Percentiles rank a stretch among this genome's conserved stretches.
Evolutionary conservation across 2,888 invertebrate genomes (phyloP).

Genomic region (Netelia melanura): DNA sequence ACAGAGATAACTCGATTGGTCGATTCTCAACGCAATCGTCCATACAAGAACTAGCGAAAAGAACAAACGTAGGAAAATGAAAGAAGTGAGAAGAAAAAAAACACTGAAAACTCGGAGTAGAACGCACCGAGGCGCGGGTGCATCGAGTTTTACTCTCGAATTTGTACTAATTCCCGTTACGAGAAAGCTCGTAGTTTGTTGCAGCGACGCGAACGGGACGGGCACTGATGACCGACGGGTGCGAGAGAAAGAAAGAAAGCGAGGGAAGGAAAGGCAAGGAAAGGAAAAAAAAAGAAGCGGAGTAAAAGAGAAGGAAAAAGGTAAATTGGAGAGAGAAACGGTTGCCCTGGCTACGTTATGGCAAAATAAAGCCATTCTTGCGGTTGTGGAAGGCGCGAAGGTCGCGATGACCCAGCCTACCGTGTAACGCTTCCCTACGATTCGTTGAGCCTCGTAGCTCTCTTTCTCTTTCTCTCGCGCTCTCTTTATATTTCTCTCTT

Average conservation of each 20-base stretch:
- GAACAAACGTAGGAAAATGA: background rate
- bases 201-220: background rate
- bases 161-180: constrained; percentile 50
- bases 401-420: constrained; percentile 47
- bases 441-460: background rate
- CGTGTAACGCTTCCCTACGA: background rate
- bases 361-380: constrained; percentile 67
- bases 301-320: background rate
- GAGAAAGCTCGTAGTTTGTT: constrained; percentile 52
- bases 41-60: background rate
- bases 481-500: no score
- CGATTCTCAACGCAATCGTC: background rate
- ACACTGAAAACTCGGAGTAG: background rate
- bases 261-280: background rate
- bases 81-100: background rate
- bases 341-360: constrained; percentile 64
- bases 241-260: background rate
- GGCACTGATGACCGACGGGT: background rate
- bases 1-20: background rate
- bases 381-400: constrained; percentile 57
- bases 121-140: constrained; percentile 26
- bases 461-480: background rate
- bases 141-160: constrained; percentile 50
- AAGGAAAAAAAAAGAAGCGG: constrained; percentile 16
- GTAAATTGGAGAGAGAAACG: constrained; percentile 34